Conservation (phyloP, 2,113 vertebrate genomes). For the Zingel zingel region DNA sequence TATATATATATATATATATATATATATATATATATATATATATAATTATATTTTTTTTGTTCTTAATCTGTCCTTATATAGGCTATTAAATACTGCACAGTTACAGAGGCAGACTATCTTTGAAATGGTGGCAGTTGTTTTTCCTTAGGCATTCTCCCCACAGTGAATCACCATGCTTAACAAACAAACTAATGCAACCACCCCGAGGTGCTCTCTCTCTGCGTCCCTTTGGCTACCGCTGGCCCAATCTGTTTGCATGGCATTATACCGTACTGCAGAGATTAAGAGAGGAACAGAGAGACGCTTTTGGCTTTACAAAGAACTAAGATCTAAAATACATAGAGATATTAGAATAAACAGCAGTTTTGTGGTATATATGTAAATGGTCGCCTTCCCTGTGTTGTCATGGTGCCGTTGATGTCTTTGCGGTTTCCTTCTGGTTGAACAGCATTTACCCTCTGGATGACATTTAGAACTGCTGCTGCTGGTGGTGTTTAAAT, state of each 20-base stretch:
- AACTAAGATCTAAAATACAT: constrained; percentile 7
- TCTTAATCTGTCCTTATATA: constrained; percentile 60
- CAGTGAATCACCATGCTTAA: constrained; percentile 57
- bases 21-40: neutral
- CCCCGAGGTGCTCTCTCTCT: constrained; percentile 47
- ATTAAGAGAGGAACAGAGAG: constrained; percentile 22
- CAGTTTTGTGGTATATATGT: constrained; percentile 1
- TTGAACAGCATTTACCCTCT: constrained; percentile 61
- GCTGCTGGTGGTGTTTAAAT: constrained; percentile 44
- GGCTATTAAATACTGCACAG: constrained; percentile 50
- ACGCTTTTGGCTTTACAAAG: constrained; percentile 24
- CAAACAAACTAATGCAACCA: constrained; percentile 68
- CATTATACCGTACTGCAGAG: constrained; percentile 29
- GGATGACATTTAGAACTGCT: constrained; percentile 69
- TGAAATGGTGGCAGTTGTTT: constrained; percentile 35
- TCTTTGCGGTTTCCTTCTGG: neutral
- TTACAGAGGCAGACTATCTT: constrained; percentile 22
- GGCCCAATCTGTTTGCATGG: constrained; percentile 47
- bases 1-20: no score
- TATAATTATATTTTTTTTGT: neutral
- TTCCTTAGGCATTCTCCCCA: constrained; percentile 18
- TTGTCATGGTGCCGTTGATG: constrained; percentile 4
- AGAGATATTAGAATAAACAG: constrained; percentile 1
- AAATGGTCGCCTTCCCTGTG: neutral
- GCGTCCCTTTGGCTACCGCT: constrained; percentile 20